Evolutionary conservation across 2,113 vertebrate genomes (phyloP).

Genomic region (Dryoscopus gambensis): DNA sequence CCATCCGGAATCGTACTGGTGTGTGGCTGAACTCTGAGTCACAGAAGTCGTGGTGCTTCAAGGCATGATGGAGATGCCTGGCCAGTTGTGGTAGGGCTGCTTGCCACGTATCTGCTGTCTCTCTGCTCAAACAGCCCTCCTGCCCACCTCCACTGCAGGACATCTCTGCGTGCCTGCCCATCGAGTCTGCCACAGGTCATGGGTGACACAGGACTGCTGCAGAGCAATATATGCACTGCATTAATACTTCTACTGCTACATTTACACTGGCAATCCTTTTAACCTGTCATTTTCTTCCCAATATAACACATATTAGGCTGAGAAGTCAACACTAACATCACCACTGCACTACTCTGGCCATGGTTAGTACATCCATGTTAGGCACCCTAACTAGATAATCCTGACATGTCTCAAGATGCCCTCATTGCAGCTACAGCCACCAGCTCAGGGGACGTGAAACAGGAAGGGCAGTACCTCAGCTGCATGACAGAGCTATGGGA

Average conservation of each 20-base stretch:
- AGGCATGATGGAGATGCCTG: not conserved
- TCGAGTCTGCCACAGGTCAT: not conserved
- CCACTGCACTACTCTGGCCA: not conserved
- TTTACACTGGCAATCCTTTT: not conserved
- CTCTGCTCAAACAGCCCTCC: not conserved
- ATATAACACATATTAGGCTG: not conserved
- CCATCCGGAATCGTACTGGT: not conserved
- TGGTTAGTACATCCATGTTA: not conserved
- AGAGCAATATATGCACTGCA: not conserved
- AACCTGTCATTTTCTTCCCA: not conserved
- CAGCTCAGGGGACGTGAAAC: not conserved
- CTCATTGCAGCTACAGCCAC: not conserved
- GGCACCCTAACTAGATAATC: not conserved
- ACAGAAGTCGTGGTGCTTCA: not conserved
- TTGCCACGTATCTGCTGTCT: not conserved
- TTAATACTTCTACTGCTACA: accelerated
- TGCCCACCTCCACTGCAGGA: not conserved
- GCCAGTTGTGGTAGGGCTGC: not conserved
- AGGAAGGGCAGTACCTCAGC: not conserved
- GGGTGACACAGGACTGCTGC: not conserved
- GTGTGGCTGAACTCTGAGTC: not conserved
- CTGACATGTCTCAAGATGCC: not conserved
- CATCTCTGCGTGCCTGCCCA: not conserved
- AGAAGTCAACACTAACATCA: not conserved
- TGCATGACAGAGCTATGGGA: not conserved